Conservation (phyloP, 2,888 invertebrate species). For the Xanthorhoe designata region DNA sequence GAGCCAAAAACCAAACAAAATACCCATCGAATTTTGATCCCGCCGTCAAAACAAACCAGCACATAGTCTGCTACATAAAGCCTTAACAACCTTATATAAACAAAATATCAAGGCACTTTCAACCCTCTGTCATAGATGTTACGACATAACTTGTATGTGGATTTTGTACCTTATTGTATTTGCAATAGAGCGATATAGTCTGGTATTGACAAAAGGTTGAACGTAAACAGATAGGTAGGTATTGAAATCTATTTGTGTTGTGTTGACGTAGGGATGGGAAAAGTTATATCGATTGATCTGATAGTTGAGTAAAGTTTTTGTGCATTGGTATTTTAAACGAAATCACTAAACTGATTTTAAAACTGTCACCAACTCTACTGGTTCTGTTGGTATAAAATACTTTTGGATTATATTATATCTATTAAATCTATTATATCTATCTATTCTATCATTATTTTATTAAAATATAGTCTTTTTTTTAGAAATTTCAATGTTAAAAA, state of each 20-base stretch:
- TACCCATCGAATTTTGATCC: constrained; percentile 1
- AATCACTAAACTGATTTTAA: too few species aligned
- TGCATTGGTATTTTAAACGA: too few species aligned
- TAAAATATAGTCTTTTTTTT: too few species aligned
- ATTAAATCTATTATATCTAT: too few species aligned
- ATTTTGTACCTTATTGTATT: constrained; percentile 12
- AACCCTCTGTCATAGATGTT: constrained; percentile 8
- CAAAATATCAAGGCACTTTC: constrained; percentile 9
- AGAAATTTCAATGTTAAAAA: too few species aligned
- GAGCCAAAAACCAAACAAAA: not conserved
- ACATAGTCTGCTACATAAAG: constrained; percentile 22
- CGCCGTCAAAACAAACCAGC: constrained; percentile 19
- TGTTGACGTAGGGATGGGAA: constrained; percentile 17
- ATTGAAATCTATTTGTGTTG: constrained; percentile 11
- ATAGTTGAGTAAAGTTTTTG: too few species aligned
- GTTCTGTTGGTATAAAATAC: too few species aligned
- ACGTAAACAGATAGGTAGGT: constrained; percentile 11
- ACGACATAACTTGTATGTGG: not conserved
- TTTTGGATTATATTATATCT: too few species aligned
- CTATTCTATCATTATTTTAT: too few species aligned
- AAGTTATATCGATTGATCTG: constrained; percentile 9
- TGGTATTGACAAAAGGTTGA: not conserved
- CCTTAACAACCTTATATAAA: constrained; percentile 10
- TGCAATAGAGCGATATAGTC: constrained; percentile 9
- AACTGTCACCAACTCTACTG: too few species aligned